phyloP scores from a whole-genome alignment of 2,797 vertebrate species.

The Sitta carolinensis region DNA sequence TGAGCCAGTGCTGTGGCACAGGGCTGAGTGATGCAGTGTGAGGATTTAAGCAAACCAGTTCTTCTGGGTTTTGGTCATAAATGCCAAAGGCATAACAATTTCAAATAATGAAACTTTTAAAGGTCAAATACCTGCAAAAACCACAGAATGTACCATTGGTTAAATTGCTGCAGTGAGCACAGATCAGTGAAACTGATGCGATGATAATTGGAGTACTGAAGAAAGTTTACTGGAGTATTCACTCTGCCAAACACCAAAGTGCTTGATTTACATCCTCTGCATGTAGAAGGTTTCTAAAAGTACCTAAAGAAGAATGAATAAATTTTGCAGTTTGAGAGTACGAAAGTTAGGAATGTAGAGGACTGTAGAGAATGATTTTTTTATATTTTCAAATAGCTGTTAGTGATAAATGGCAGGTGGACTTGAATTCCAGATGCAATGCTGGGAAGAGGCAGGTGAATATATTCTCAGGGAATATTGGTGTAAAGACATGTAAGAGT shows the following conservation, averaged over 20 bases:
- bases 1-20: neutral
- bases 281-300: neutral
- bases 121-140: conserved; percentile 24
- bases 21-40: neutral
- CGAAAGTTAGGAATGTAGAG: neutral
- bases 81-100: neutral
- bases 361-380: neutral
- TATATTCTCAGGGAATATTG: neutral
- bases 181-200: conserved; percentile 4
- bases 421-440: neutral
- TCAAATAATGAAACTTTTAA: neutral
- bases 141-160: neutral
- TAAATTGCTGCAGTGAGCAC: conserved; percentile 9
- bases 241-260: neutral
- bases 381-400: neutral
- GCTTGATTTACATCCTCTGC: neutral
- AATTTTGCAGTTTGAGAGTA: neutral
- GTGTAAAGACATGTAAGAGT: neutral
- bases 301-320: neutral
- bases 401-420: neutral
- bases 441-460: neutral
- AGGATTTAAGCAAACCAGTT: neutral
- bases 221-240: neutral
- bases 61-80: neutral
- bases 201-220: neutral